Conservation (phyloP, 2,113 vertebrate genomes). For the Ctenodactylus gundi region DNA sequence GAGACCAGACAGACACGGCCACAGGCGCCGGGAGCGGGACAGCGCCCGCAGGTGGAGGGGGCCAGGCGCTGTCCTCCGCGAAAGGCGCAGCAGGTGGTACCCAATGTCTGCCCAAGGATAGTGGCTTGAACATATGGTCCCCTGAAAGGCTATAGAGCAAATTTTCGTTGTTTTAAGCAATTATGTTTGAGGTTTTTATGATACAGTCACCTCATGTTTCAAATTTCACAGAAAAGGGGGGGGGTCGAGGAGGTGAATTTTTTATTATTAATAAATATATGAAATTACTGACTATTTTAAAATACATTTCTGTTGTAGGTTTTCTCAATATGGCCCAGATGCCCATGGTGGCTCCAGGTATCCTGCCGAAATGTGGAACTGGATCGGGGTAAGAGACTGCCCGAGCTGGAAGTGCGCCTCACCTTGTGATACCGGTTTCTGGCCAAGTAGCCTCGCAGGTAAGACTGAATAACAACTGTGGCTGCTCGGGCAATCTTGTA, state of each 20-base stretch:
- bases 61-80: too few relatives aligned
- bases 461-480: conserved; percentile 92
- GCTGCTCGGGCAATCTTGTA: conserved; percentile 89
- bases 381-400: too few relatives aligned
- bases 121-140: neutral
- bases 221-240: neutral
- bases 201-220: neutral
- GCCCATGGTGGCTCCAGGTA: neutral
- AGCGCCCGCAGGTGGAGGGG: too few relatives aligned
- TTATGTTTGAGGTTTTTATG: neutral
- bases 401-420: conserved; percentile 63
- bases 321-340: neutral
- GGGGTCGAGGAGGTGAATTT: neutral
- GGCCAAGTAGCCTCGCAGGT: conserved; percentile 92
- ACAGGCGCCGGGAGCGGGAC: too few relatives aligned
- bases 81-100: too few relatives aligned
- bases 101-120: neutral
- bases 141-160: neutral
- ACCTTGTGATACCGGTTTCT: conserved; percentile 93
- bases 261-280: neutral
- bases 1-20: too few relatives aligned
- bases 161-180: neutral
- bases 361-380: neutral
- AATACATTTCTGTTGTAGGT: neutral
- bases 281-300: conserved; percentile 19